phyloP scores from a whole-genome alignment of 2,797 vertebrate genomes.

The Etheostoma nigrum region DNA sequence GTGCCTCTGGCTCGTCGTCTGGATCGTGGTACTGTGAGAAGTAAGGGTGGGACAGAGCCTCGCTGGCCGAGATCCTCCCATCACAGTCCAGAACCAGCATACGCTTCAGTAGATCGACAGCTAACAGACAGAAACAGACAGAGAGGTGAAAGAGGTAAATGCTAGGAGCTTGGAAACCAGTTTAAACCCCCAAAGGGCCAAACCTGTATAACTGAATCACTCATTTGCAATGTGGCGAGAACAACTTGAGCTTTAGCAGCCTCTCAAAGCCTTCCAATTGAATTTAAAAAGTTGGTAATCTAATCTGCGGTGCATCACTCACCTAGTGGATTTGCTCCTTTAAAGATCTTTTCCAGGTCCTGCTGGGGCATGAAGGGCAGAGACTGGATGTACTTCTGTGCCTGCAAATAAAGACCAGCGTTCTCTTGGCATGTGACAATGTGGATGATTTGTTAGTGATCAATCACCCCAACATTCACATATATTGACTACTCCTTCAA shows the following conservation, averaged over 20 bases:
- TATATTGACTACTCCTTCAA: conserved; percentile 46
- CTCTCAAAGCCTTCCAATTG: conserved; percentile 23
- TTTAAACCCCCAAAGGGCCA: background rate
- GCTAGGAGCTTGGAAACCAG: too few species aligned
- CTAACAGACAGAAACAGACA: conserved; percentile 74
- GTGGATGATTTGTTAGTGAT: conserved; percentile 34
- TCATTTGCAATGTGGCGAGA: conserved; percentile 8
- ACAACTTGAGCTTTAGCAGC: conserved; percentile 20
- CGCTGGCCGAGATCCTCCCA: conserved; percentile 92
- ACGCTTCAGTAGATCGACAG: conserved; percentile 93
- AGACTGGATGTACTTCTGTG: conserved; percentile 98
- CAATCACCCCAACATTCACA: conserved; percentile 26
- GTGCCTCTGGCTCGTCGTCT: conserved; percentile 94
- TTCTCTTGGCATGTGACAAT: conserved; percentile 21
- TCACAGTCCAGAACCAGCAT: conserved; percentile 98
- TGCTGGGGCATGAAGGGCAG: conserved; percentile 97
- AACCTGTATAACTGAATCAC: conserved; percentile 13
- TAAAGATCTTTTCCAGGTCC: conserved; percentile 95
- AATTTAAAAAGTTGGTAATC: conserved; percentile 33
- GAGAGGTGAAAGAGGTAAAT: background rate
- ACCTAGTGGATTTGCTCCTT: conserved; percentile 95
- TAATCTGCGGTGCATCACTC: conserved; percentile 32
- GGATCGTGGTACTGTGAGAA: conserved; percentile 98
- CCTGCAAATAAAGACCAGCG: conserved; percentile 82
- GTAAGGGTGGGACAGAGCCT: conserved; percentile 94